Conservation (phyloP, 30 jellyfish, hydroid and myxozoan species). For the Hydra vulgaris region DNA sequence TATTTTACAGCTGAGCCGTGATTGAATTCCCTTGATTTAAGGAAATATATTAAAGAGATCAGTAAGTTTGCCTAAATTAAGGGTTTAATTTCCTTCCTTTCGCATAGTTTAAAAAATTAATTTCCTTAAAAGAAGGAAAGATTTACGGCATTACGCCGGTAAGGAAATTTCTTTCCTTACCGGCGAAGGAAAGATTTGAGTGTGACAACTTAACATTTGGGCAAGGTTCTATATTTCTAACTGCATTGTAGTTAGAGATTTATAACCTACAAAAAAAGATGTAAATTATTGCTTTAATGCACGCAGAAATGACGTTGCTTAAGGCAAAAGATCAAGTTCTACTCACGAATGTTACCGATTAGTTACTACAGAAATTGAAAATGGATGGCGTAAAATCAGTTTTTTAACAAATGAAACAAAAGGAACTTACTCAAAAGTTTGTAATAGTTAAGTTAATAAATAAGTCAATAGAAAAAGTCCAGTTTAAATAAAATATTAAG, state of each 20-base stretch:
- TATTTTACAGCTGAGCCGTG: too few relatives aligned
- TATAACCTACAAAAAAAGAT: not conserved
- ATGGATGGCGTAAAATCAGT: not conserved
- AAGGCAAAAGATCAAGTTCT: not conserved
- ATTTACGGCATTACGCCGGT: too few relatives aligned
- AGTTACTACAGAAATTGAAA: not conserved
- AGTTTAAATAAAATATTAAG: too few relatives aligned
- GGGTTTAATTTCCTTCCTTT: too few relatives aligned
- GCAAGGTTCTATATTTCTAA: not conserved
- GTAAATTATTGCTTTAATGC: not conserved
- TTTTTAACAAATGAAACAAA: not conserved
- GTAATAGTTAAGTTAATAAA: not conserved
- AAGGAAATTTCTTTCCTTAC: too few relatives aligned
- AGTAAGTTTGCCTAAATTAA: too few relatives aligned
- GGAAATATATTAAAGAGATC: too few relatives aligned
- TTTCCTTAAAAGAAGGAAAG: too few relatives aligned
- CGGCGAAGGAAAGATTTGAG: too few relatives aligned
- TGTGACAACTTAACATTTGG: not conserved
- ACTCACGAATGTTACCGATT: not conserved
- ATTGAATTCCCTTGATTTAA: too few relatives aligned
- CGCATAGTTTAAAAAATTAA: too few relatives aligned
- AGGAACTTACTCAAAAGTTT: not conserved
- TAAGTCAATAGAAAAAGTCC: not conserved
- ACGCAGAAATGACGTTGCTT: not conserved
- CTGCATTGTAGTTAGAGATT: not conserved